Conservation (phyloP, 2,888 invertebrate genomes). For the Dastarcus helophoroides region DNA sequence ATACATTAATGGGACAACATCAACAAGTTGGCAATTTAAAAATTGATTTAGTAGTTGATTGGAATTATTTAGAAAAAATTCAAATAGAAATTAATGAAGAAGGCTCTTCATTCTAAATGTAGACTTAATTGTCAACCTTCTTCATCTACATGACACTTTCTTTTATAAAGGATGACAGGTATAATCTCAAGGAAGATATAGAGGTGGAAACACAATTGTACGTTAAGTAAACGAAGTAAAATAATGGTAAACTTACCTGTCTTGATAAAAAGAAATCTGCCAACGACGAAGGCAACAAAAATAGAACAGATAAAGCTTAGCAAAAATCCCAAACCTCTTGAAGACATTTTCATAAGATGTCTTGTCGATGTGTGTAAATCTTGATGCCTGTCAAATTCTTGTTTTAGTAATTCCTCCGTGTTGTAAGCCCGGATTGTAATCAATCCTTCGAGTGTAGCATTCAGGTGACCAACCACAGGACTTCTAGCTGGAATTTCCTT, state of each 20-base stretch:
- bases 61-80: too few relatives aligned
- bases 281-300: constrained; percentile 17
- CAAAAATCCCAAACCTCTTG: constrained; percentile 27
- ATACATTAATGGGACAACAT: too few relatives aligned
- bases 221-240: too few relatives aligned
- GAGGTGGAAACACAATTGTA: too few relatives aligned
- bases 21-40: too few relatives aligned
- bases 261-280: constrained; percentile 15
- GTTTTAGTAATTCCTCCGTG: constrained; percentile 24
- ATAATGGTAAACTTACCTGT: constrained; percentile 18
- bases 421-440: constrained; percentile 29
- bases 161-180: too few relatives aligned
- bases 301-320: constrained; percentile 22
- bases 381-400: constrained; percentile 31
- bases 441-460: constrained; percentile 31
- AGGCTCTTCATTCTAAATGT: too few relatives aligned
- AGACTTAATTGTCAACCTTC: too few relatives aligned
- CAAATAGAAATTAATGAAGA: too few relatives aligned
- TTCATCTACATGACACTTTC: too few relatives aligned
- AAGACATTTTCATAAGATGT: constrained; percentile 26
- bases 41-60: too few relatives aligned
- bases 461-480: constrained; percentile 31
- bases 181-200: too few relatives aligned
- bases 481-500: constrained; percentile 26
- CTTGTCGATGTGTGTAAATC: constrained; percentile 28